Base-by-base conservation (phyloP, 2,113 vertebrate genomes). In the Orthonyx spaldingii region DNA sequence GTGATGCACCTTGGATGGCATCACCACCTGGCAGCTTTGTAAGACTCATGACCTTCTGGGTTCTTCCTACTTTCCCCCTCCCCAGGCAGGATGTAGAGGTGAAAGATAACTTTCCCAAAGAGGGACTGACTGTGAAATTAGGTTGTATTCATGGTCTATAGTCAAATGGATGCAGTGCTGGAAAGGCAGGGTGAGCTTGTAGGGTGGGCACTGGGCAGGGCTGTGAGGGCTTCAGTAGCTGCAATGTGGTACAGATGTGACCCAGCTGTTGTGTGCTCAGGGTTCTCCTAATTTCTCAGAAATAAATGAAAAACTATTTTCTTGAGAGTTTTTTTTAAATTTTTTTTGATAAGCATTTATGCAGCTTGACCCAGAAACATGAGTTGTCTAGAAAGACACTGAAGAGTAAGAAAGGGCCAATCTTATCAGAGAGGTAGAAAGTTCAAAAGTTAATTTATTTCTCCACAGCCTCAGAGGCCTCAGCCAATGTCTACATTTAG, bases 201-300 rank as follows among this genome's bases (percentile, higher is more conserved):
- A 21, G 56, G 10, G 26, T 12, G 6, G 35, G 27, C 27, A 18
- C 42, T 55, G 57, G 20, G 14, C 55, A 63, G 60, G 57, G 16
- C 64, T 65, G 15, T 7, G 47, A 69, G 50, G 11, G 8, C 37
- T 79, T 52, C 33, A 16, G 8, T 14, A 68, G 52, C 56, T 84
- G 35, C 1, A 1, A 63, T 7, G 3, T 19, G n/a, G 23, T 28
- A 55, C 0, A 1, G 60, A 19, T 44, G 24, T 20, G 53, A 92
- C 39, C 44, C 2, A 70, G 37, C 53, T 1, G 0, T 28, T 80
- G 37, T 2, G 2, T 44, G 35, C 70, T 59, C 0, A 1, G 24
- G 1, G 3, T 49, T 79, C 28, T 52, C n/a, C 32, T 84, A 10
- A 71, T 61, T 55, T 76, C 27, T 60, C 28, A 61, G 63, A 89